These are phyloP conservation scores for Heliconius erato DNA, from an alignment of 2,888 invertebrate genomes.

Conservation along the genomic window DNA sequence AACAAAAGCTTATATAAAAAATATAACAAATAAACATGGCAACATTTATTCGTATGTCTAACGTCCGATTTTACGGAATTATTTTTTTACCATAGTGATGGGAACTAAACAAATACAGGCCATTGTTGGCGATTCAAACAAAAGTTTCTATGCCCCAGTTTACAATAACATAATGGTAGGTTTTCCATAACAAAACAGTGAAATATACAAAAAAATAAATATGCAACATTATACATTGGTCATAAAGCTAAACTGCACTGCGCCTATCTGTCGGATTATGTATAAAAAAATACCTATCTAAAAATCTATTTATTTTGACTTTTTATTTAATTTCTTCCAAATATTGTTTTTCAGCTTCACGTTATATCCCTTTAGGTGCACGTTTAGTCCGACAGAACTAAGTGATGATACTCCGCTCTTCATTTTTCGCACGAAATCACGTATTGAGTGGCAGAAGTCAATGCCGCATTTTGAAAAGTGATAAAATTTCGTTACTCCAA, in stretches of 20 bases:
- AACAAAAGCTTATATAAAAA: not conserved
- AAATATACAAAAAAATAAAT: constrained; percentile 16
- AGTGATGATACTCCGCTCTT: too few species aligned
- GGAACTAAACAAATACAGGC: constrained; percentile 24
- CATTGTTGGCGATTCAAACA: constrained; percentile 36
- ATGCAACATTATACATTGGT: not conserved
- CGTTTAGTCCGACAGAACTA: not conserved
- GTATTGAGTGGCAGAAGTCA: too few species aligned
- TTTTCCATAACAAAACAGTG: constrained; percentile 26
- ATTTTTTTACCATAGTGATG: constrained; percentile 25
- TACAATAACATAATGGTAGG: constrained; percentile 44
- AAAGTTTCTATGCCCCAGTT: constrained; percentile 54
- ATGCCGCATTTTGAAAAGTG: not conserved
- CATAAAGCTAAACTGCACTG: constrained; percentile 1
- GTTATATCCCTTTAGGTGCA: too few species aligned
- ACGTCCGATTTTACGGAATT: constrained; percentile 9
- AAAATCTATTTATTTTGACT: not conserved
- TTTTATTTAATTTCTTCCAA: not conserved
- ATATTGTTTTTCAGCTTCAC: not conserved
- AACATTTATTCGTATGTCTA: not conserved
- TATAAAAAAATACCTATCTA: not conserved
- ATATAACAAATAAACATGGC: not conserved
- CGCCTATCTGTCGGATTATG: not conserved
- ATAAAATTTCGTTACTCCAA: not conserved
- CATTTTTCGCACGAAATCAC: too few species aligned